Percentiles rank a stretch among this genome's conserved stretches.
Conservation (phyloP, 2,888 invertebrate genomes). For the Helleia helle region DNA sequence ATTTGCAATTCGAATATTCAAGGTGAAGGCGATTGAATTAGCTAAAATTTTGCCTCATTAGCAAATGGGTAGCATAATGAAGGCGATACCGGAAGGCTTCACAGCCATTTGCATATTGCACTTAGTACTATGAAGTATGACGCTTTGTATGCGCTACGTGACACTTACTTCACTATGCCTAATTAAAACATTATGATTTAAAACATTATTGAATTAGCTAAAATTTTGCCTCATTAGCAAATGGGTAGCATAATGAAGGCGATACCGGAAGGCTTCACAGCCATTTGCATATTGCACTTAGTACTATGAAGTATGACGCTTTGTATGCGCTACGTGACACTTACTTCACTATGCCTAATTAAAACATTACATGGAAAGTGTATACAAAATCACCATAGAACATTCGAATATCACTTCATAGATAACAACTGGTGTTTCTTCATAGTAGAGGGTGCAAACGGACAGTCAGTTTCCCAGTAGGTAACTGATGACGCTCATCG, state of each 20-base stretch:
- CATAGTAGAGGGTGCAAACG: no score
- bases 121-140: slow-evolving; percentile 6
- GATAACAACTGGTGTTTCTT: no score
- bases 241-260: slow-evolving; percentile 6
- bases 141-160: slow-evolving; percentile 9
- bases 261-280: slow-evolving; percentile 11
- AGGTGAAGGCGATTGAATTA: neutral
- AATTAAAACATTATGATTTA: no score
- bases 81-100: slow-evolving; percentile 10
- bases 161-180: slow-evolving; percentile 6
- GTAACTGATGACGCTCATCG: no score
- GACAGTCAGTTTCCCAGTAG: no score
- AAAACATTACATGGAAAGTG: no score
- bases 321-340: slow-evolving; percentile 9
- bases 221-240: slow-evolving; percentile 9
- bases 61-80: slow-evolving; percentile 8
- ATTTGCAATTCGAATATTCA: slow-evolving; percentile 1
- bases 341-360: slow-evolving; percentile 4
- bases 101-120: slow-evolving; percentile 24
- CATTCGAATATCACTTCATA: no score
- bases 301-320: neutral
- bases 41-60: slow-evolving; percentile 5
- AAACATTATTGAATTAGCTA: slow-evolving; percentile 3
- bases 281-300: slow-evolving; percentile 24
- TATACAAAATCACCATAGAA: no score